These are phyloP conservation scores for Coelinius sp. DNA, from an alignment of 2,888 invertebrate species.

Conservation along the genomic window DNA sequence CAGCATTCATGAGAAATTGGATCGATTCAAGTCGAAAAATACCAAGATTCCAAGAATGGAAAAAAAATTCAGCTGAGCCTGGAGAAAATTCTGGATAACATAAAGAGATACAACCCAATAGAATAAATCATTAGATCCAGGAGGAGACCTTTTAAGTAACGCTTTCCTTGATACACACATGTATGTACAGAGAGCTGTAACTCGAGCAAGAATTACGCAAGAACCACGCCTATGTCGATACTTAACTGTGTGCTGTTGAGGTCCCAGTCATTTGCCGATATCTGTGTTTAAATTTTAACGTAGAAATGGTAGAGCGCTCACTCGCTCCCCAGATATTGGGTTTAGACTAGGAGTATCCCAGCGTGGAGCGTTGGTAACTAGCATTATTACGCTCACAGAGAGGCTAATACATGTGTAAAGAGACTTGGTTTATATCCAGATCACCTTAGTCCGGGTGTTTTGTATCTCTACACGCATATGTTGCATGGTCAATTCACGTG, in stretches of 20 bases:
- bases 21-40: too few relatives aligned
- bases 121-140: background rate
- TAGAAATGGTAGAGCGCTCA: background rate
- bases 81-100: background rate
- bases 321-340: too few relatives aligned
- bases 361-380: constrained; percentile 24
- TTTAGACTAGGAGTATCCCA: background rate
- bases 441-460: constrained; percentile 15
- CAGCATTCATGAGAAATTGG: too few relatives aligned
- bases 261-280: constrained; percentile 6
- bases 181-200: constrained; percentile 33
- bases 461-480: constrained; percentile 15
- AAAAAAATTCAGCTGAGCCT: background rate
- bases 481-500: constrained; percentile 34
- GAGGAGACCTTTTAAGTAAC: constrained; percentile 37
- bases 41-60: too few relatives aligned
- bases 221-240: constrained; percentile 63
- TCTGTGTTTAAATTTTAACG: constrained; percentile 13
- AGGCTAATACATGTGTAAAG: constrained; percentile 9
- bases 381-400: constrained; percentile 48
- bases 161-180: constrained; percentile 20
- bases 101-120: background rate
- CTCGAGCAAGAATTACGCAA: constrained; percentile 54
- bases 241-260: background rate
- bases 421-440: constrained; percentile 26